Evolutionary conservation across 2,797 vertebrate species (phyloP).

Genomic region (Alauda arvensis): DNA sequence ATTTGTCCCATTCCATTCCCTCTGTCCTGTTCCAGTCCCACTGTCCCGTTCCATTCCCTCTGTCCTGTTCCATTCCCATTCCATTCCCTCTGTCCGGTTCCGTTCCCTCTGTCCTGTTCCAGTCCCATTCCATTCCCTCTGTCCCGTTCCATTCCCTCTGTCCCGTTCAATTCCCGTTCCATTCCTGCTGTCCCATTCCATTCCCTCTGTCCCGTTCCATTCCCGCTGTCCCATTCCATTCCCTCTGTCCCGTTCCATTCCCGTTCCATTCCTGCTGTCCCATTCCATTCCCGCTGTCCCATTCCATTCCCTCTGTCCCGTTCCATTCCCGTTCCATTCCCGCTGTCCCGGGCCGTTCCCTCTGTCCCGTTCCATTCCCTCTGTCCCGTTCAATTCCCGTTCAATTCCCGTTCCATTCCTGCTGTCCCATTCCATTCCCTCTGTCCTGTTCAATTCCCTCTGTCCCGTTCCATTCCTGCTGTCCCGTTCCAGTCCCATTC

Average conservation of each 20-base stretch:
- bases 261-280: not conserved
- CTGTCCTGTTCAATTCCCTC: fast-evolving
- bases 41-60: fast-evolving
- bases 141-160: not conserved
- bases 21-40: fast-evolving
- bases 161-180: not conserved
- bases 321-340: fast-evolving
- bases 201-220: fast-evolving
- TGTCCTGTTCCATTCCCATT: fast-evolving
- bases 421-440: fast-evolving
- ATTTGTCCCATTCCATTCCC: not conserved
- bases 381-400: not conserved
- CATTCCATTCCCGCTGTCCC: not conserved
- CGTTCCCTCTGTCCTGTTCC: fast-evolving
- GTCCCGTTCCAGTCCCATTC: not conserved
- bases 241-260: not conserved
- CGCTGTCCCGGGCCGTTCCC: fast-evolving
- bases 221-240: not conserved
- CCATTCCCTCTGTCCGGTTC: fast-evolving
- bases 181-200: fast-evolving
- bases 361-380: not conserved
- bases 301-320: fast-evolving
- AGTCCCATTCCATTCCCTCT: fast-evolving
- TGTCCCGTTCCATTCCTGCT: not conserved
- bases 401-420: not conserved